A percentile compares a stretch with the other conserved stretches of the same genome.
Evolutionary conservation across 2,888 invertebrate species (phyloP).

Genomic region (Mythimna loreyi): DNA sequence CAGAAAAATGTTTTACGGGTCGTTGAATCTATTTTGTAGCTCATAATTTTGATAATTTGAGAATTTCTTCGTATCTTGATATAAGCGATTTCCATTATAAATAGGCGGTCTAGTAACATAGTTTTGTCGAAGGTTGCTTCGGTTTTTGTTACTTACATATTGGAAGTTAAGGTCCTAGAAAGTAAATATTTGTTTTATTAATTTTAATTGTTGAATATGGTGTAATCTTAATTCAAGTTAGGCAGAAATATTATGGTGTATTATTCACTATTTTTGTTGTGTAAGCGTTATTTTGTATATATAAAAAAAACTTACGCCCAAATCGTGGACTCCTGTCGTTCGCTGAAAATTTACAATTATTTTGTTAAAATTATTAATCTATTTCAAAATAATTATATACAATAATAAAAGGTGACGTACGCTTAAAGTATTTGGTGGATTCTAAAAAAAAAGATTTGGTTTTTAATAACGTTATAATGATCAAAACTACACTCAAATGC

Average conservation of each 20-base stretch:
- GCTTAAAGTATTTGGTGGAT: constrained; percentile 9
- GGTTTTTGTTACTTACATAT: constrained; percentile 70
- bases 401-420: constrained; percentile 21
- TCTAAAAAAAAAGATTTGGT: constrained; percentile 14
- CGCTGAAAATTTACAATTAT: constrained; percentile 26
- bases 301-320: constrained; percentile 45
- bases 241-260: not conserved
- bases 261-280: not conserved
- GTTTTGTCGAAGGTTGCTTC: not conserved
- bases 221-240: not conserved
- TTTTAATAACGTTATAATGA: not conserved
- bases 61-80: not conserved
- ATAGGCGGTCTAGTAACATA: not conserved
- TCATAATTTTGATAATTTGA: not conserved
- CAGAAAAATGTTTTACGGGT: not conserved
- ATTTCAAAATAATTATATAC: not conserved
- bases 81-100: not conserved
- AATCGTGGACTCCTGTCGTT: constrained; percentile 33
- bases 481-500: not conserved
- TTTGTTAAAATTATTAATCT: not conserved
- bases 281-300: not conserved
- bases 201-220: not conserved
- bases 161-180: constrained; percentile 73
- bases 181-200: constrained; percentile 10
- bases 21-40: not conserved